These are phyloP conservation scores for Meloidogyne hapla DNA, from an alignment of 1,140 invertebrate species.

Conservation along the genomic window DNA sequence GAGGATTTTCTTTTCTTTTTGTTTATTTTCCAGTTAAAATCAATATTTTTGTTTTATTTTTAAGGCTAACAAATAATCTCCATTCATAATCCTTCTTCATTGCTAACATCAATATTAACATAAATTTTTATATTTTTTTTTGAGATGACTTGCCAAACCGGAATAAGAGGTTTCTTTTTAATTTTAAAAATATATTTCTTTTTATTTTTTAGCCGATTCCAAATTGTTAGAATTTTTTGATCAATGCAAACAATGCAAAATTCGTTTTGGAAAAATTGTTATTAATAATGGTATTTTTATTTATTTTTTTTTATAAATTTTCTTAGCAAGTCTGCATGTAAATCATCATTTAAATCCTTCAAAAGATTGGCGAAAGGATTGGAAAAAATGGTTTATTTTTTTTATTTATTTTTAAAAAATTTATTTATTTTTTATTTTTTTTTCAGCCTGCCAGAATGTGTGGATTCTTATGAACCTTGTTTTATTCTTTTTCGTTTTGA, in stretches of 20 bases:
- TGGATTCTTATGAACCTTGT: slow-evolving; percentile 84
- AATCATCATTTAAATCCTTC: slow-evolving; percentile 72
- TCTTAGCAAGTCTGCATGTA: slow-evolving; percentile 76
- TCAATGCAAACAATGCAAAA: slow-evolving; percentile 60
- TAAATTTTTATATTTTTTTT: neutral
- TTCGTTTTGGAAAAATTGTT: slow-evolving; percentile 61
- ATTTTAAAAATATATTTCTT: slow-evolving; percentile 11
- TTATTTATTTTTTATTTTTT: neutral
- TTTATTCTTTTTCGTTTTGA: slow-evolving; percentile 89
- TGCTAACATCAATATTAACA: neutral
- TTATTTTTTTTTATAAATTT: slow-evolving; percentile 13
- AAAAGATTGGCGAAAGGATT: slow-evolving; percentile 77
- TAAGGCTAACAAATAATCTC: neutral
- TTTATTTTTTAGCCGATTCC: slow-evolving; percentile 56
- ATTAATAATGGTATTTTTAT: slow-evolving; percentile 57
- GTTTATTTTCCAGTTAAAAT: too few species aligned
- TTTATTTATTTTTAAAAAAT: neutral
- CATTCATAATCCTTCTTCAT: neutral
- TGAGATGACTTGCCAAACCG: slow-evolving; percentile 64
- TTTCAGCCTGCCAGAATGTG: slow-evolving; percentile 72
- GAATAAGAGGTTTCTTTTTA: slow-evolving; percentile 58
- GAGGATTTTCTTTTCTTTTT: too few species aligned
- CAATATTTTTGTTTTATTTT: neutral
- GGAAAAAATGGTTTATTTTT: slow-evolving; percentile 69
- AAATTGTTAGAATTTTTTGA: slow-evolving; percentile 59